Conservation (phyloP, 2,888 invertebrate genomes). For the Eilema depressum region DNA sequence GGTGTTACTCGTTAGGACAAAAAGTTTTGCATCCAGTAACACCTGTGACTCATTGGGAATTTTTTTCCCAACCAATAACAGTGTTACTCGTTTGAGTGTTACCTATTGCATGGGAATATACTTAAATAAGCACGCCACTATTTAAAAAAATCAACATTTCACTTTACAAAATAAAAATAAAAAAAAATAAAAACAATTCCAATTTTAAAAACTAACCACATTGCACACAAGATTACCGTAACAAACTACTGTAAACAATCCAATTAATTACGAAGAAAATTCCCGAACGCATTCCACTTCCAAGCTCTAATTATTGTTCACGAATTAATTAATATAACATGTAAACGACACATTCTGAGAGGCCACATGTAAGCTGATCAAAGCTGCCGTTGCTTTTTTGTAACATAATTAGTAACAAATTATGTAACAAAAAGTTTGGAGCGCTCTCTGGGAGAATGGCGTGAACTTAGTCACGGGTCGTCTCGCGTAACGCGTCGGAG, state of each 20-base stretch:
- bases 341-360: conserved; percentile 49
- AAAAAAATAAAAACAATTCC: too few relatives aligned
- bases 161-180: too few relatives aligned
- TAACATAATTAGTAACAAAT: conserved; percentile 77
- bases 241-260: conserved; percentile 22
- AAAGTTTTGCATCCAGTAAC: too few relatives aligned
- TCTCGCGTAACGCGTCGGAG: conserved; percentile 56
- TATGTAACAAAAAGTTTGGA: conserved; percentile 67
- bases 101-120: too few relatives aligned
- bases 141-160: too few relatives aligned
- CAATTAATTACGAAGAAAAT: conserved; percentile 41
- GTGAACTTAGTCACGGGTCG: conserved; percentile 54
- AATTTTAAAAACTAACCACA: background rate
- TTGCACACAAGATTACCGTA: conserved; percentile 2
- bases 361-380: conserved; percentile 59
- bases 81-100: too few relatives aligned
- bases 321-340: conserved; percentile 59
- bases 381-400: conserved; percentile 64
- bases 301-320: conserved; percentile 45
- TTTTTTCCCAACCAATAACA: too few relatives aligned
- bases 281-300: conserved; percentile 31
- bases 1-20: too few relatives aligned
- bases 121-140: too few relatives aligned
- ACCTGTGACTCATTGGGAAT: too few relatives aligned
- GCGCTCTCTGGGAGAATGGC: conserved; percentile 47